Percentiles rank a stretch among this genome's conserved stretches.
These are phyloP conservation scores for Hemitrygon akajei DNA, from an alignment of 2,797 vertebrate genomes.

Conservation along the genomic window DNA sequence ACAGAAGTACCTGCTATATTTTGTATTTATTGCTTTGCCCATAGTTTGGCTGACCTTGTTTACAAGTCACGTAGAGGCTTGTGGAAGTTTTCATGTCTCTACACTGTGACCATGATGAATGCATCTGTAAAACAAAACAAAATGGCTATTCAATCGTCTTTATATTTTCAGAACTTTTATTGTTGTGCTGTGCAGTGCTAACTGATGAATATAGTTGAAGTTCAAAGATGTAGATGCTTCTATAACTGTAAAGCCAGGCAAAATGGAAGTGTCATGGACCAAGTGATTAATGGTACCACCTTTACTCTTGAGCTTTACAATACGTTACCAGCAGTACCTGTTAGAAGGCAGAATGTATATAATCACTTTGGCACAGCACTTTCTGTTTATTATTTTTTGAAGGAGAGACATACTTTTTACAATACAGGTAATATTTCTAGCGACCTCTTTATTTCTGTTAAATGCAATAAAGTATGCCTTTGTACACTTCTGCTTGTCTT, in stretches of 20 bases:
- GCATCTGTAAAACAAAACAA: too few species aligned
- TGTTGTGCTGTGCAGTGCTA: not conserved
- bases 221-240: not conserved
- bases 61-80: slow-evolving; percentile 5
- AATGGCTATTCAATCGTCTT: not conserved
- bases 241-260: not conserved
- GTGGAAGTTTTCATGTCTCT: not conserved
- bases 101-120: not conserved
- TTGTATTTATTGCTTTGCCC: slow-evolving; percentile 32
- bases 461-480: slow-evolving; percentile 23
- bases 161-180: not conserved
- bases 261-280: not conserved
- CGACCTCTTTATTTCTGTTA: not conserved
- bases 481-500: not conserved
- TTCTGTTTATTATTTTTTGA: not conserved
- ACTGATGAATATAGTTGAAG: not conserved
- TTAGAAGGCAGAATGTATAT: not conserved
- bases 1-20: slow-evolving; percentile 23
- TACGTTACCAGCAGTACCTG: not conserved
- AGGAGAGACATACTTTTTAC: not conserved
- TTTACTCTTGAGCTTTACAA: not conserved
- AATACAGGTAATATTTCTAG: not conserved
- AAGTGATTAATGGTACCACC: not conserved
- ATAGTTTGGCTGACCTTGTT: not conserved
- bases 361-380: not conserved